Evolutionary conservation across 2,797 vertebrate genomes (phyloP).

Genomic region (Dipus sagitta): DNA sequence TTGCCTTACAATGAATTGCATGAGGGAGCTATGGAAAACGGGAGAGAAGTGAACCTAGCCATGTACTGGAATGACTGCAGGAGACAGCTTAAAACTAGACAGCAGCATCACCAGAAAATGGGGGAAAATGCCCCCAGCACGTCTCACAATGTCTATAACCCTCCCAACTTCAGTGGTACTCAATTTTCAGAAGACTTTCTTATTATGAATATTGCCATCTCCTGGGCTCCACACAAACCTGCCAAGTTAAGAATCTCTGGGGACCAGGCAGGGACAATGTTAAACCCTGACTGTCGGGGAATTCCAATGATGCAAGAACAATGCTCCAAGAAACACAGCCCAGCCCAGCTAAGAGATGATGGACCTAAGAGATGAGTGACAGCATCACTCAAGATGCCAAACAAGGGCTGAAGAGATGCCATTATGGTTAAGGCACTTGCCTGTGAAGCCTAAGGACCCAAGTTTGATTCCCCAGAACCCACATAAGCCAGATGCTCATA

Average conservation of each 20-base stretch:
- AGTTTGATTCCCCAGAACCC: no score
- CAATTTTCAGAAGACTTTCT: background rate
- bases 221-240: background rate
- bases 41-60: background rate
- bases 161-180: background rate
- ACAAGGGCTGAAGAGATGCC: background rate
- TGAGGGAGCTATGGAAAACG: background rate
- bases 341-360: background rate
- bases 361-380: background rate
- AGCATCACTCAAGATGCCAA: background rate
- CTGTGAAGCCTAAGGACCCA: no score
- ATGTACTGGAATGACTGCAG: constrained; percentile 41
- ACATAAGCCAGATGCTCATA: no score
- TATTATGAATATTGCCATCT: background rate
- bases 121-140: background rate
- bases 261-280: background rate
- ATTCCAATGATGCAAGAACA: background rate
- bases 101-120: constrained; percentile 15
- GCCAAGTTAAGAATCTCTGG: background rate
- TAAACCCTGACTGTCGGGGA: background rate
- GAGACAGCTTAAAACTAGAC: background rate
- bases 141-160: background rate
- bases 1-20: constrained; percentile 33
- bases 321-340: background rate
- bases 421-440: background rate